Conservation (phyloP, 1,140 invertebrate genomes). For the Acromyrmex charruanus region DNA sequence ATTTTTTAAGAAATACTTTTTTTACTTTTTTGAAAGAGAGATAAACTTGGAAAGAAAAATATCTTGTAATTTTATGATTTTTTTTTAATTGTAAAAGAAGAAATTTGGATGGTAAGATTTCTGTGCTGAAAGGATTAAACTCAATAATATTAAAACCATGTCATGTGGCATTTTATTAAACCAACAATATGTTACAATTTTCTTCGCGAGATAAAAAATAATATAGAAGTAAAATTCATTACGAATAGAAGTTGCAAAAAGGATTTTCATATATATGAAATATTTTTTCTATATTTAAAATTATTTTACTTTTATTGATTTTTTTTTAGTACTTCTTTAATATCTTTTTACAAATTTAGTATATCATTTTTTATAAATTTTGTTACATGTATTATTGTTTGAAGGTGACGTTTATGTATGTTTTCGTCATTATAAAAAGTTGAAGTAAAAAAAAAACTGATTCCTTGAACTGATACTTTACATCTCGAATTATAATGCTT, state of each 20-base stretch:
- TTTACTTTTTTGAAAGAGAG: not conserved
- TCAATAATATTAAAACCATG: constrained; percentile 23
- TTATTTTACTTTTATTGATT: not conserved
- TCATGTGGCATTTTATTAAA: constrained; percentile 6
- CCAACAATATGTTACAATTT: constrained; percentile 39
- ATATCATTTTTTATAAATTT: constrained; percentile 2
- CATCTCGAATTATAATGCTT: not conserved
- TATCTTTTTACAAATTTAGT: not conserved
- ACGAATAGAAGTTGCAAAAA: not conserved
- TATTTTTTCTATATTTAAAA: not conserved
- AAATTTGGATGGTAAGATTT: not conserved
- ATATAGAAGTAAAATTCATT: constrained; percentile 1
- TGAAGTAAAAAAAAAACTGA: not conserved
- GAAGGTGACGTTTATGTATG: not conserved
- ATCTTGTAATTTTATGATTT: not conserved
- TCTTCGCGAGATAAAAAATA: constrained; percentile 19
- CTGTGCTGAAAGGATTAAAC: not conserved
- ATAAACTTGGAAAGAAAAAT: constrained; percentile 11
- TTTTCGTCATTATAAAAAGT: not conserved
- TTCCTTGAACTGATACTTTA: not conserved
- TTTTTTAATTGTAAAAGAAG: not conserved
- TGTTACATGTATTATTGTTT: not conserved
- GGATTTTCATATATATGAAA: not conserved
- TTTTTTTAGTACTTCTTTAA: not conserved
- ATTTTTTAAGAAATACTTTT: not conserved